Conservation (phyloP, 2,797 vertebrate species). For the Coregonus ussuriensis region DNA sequence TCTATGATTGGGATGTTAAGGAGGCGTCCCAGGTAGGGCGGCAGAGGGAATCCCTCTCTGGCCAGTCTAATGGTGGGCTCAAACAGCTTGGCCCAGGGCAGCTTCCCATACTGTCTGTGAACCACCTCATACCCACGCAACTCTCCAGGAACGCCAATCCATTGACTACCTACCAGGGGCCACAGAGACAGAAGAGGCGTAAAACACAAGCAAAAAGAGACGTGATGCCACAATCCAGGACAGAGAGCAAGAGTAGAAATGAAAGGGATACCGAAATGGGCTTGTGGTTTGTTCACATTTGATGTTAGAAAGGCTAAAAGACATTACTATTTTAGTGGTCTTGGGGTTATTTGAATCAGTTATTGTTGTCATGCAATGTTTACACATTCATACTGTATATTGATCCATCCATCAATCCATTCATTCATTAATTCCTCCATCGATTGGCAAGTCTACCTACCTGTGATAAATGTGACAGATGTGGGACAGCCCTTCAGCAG, state of each 20-base stretch:
- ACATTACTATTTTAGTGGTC: background rate
- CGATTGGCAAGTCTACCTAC: slow-evolving; percentile 43
- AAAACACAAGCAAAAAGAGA: background rate
- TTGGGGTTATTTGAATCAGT: background rate
- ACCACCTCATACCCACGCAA: slow-evolving; percentile 84
- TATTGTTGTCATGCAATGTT: background rate
- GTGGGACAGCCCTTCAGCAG: slow-evolving; percentile 61
- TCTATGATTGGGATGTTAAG: rapidly evolving
- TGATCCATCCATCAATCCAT: background rate
- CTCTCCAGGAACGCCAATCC: slow-evolving; percentile 92
- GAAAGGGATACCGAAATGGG: background rate
- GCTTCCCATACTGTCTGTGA: slow-evolving; percentile 81
- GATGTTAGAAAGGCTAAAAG: background rate
- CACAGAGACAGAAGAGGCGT: background rate
- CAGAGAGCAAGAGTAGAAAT: no score
- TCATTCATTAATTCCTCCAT: background rate
- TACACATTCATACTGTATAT: background rate
- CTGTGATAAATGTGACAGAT: background rate
- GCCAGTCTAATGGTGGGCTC: slow-evolving; percentile 84
- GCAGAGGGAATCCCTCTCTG: slow-evolving; percentile 80
- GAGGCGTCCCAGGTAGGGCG: slow-evolving; percentile 42
- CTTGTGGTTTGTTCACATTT: background rate
- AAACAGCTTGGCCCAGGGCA: slow-evolving; percentile 76
- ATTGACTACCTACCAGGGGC: slow-evolving; percentile 62
- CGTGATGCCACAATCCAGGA: no score